Conservation (phyloP, 2,797 vertebrate genomes). For the Peromyscus melanophrys region DNA sequence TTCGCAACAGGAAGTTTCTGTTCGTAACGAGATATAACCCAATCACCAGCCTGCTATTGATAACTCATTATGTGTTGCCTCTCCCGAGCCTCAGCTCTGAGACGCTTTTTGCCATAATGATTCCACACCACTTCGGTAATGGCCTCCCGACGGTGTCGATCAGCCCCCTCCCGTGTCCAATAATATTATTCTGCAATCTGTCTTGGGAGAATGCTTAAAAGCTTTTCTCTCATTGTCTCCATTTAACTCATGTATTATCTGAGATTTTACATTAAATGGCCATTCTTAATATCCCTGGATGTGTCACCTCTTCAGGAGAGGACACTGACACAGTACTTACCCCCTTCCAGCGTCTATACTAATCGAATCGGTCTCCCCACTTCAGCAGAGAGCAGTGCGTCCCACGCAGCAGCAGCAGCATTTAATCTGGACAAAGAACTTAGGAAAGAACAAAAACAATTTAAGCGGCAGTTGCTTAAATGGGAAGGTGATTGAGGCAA, state of each 20-base stretch:
- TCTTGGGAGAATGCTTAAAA: conserved; percentile 93
- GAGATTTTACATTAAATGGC: conserved; percentile 93
- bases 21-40: conserved; percentile 88
- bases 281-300: conserved; percentile 92
- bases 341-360: conserved; percentile 90
- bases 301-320: conserved; percentile 91
- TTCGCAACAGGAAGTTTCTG: conserved; percentile 90
- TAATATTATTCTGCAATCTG: conserved; percentile 91
- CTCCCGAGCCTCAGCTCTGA: conserved; percentile 86
- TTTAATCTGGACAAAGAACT: conserved; percentile 92
- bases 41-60: conserved; percentile 90
- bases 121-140: conserved; percentile 89
- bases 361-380: conserved; percentile 88
- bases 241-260: conserved; percentile 93
- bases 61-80: conserved; percentile 91
- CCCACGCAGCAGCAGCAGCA: conserved; percentile 85
- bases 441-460: conserved; percentile 91
- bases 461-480: conserved; percentile 88
- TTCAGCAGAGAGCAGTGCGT: conserved; percentile 87
- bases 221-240: conserved; percentile 93
- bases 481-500: conserved; percentile 87
- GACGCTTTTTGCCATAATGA: conserved; percentile 91
- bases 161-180: conserved; percentile 86
- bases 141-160: conserved; percentile 89
- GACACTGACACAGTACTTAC: conserved; percentile 90